These are phyloP conservation scores for Drosophila setifemur DNA, from an alignment of 1,140 invertebrate genomes.

Conservation along the genomic window DNA sequence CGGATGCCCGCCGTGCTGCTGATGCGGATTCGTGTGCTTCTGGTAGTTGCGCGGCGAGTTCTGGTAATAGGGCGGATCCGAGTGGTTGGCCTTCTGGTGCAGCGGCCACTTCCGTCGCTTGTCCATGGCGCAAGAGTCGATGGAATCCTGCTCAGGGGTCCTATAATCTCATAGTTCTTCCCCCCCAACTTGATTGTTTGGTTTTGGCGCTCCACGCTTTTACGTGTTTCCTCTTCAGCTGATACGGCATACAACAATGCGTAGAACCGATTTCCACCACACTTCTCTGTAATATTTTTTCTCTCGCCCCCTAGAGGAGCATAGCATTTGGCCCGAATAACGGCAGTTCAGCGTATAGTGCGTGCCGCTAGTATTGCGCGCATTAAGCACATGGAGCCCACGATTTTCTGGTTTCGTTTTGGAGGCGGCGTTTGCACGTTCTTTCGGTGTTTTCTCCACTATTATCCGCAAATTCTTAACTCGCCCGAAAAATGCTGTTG, in stretches of 20 bases:
- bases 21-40: neutral
- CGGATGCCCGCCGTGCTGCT: neutral
- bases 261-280: conserved; percentile 70
- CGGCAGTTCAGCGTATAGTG: conserved; percentile 12
- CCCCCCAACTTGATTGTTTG: conserved; percentile 19
- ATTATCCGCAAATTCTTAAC: conserved; percentile 52
- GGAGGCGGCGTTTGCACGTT: conserved; percentile 29
- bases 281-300: conserved; percentile 47
- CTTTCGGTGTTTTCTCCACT: conserved; percentile 35
- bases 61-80: conserved; percentile 32
- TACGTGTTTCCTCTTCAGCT: conserved; percentile 56
- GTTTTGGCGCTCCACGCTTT: conserved; percentile 45
- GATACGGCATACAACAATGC: conserved; percentile 63
- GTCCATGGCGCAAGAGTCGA: conserved; percentile 43
- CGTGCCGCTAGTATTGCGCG: conserved; percentile 23
- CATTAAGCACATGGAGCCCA: conserved; percentile 17
- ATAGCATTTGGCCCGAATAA: conserved; percentile 44
- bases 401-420: conserved; percentile 19
- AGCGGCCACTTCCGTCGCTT: conserved; percentile 53
- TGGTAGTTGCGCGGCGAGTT: conserved; percentile 13
- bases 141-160: conserved; percentile 2
- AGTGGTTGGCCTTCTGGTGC: conserved; percentile 28
- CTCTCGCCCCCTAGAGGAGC: conserved; percentile 9
- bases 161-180: conserved; percentile 52
- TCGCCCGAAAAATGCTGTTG: conserved; percentile 70